Percentiles rank a stretch among this genome's conserved stretches.
These are phyloP conservation scores for Deilephila elpenor DNA, from an alignment of 2,888 invertebrate genomes.

Conservation along the genomic window DNA sequence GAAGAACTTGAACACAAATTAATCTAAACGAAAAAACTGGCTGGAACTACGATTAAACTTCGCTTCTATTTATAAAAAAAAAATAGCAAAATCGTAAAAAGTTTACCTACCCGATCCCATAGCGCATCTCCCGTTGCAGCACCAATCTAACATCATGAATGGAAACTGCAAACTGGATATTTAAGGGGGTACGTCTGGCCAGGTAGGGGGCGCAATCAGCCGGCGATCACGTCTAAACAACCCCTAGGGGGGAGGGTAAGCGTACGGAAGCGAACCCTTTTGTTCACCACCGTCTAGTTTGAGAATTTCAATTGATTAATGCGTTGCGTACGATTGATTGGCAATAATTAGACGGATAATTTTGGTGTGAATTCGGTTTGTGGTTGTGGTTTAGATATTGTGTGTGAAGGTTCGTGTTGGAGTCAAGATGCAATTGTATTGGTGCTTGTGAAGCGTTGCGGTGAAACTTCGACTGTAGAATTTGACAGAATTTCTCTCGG, in stretches of 20 bases:
- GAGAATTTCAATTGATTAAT: slow-evolving; percentile 31
- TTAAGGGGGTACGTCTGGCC: slow-evolving; percentile 40
- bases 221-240: slow-evolving; percentile 63
- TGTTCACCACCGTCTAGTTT: slow-evolving; percentile 19
- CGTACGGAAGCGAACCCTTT: slow-evolving; percentile 39
- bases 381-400: neutral
- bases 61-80: slow-evolving; percentile 6
- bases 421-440: neutral
- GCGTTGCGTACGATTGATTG: slow-evolving; percentile 29
- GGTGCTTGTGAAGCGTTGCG: neutral
- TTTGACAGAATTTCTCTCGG: neutral
- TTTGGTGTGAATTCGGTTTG: slow-evolving; percentile 26
- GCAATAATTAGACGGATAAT: slow-evolving; percentile 25
- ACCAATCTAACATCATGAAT: slow-evolving; percentile 37
- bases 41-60: neutral
- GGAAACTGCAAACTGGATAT: slow-evolving; percentile 61
- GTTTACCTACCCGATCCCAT: neutral
- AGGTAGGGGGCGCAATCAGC: slow-evolving; percentile 52
- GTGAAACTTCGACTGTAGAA: neutral
- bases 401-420: neutral
- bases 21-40: neutral
- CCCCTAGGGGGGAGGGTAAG: slow-evolving; percentile 53
- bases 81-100: neutral
- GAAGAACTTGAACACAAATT: neutral
- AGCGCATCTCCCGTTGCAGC: slow-evolving; percentile 32